Percentiles rank a stretch among this genome's conserved stretches.
Evolutionary conservation across 1,140 invertebrate genomes (phyloP).

Genomic region (Leptestheria dahalacensis): DNA sequence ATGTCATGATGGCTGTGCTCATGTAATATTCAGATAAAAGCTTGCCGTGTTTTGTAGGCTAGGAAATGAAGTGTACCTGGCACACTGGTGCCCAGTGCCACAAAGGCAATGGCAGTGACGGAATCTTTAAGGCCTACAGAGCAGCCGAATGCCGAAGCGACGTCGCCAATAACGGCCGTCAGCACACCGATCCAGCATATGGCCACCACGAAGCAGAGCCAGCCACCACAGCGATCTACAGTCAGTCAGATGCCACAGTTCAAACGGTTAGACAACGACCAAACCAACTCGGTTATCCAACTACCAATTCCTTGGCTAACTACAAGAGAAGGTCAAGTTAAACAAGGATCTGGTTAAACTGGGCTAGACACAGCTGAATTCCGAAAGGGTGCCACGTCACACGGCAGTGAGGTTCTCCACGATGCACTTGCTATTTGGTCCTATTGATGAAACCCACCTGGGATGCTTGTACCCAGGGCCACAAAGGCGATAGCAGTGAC

Average conservation of each 20-base stretch:
- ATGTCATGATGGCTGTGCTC: too few relatives aligned
- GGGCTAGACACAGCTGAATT: too few relatives aligned
- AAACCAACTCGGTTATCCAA: neutral
- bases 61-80: too few relatives aligned
- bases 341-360: too few relatives aligned
- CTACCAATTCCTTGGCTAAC: neutral
- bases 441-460: conserved; percentile 36
- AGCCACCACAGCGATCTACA: conserved; percentile 33
- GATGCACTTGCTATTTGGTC: too few relatives aligned
- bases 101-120: conserved; percentile 45
- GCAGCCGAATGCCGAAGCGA: conserved; percentile 44
- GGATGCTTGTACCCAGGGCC: conserved; percentile 40
- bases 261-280: conserved; percentile 2
- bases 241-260: conserved; percentile 6
- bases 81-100: conserved; percentile 42
- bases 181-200: conserved; percentile 41
- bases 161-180: conserved; percentile 44
- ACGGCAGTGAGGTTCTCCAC: too few relatives aligned
- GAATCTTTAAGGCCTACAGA: conserved; percentile 43
- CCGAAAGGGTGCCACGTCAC: too few relatives aligned
- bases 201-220: conserved; percentile 41
- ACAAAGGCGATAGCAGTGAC: conserved; percentile 48
- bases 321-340: too few relatives aligned
- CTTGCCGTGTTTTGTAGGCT: too few relatives aligned
- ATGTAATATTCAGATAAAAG: too few relatives aligned